Base-by-base conservation (phyloP, 2,797 vertebrate species). In the Pangasius djambal region DNA sequence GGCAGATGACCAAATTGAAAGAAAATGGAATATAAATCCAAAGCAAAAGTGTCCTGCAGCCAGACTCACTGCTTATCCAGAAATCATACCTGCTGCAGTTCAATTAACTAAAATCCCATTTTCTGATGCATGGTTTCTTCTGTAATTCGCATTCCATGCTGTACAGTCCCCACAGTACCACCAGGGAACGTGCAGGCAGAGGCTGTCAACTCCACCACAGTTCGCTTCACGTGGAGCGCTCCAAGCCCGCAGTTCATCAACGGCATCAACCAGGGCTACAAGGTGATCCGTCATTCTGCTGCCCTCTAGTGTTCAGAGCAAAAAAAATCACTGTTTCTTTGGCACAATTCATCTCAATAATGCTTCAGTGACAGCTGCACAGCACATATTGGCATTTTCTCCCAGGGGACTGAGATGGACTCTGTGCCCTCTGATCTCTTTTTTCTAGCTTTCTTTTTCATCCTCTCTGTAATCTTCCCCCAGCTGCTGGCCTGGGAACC, bases 191-290 rank as follows among this genome's bases (percentile, higher is more conserved):
- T 99, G 81, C 97, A 97, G 67, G 94, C 95, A 0, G 98, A 99
- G 90, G 96, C 98, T 94, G 97, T 97, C 94, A 99, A 99, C 93
- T 99, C 98, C 88, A 99, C 97, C 5, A 95, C 98, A n/a, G 96
- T 99, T 92, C 97, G 97, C 90, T 97, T 99, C 94, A 98, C 97
- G 92, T 99, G 99, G 99, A 98, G 95, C 65, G 98, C 98, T 40
- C 98, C 99, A n/a, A 99, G 98, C 93, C 99, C 99, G 10, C 98
- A 99, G 94, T 99, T 99, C 95, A 98, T 99, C 96, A 99, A 99
- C 0, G 99, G 99, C 91, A 99, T 99, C 96, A 99, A 99, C 95
- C 98, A 99, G 93, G 99, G 98, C 85, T 99, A 99, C 93, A 99
- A 99, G 98, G 99, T 99, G 95, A 94, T 92, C 63, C 20, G 44